Conservation (phyloP, 2,113 vertebrate genomes). For the Oplegnathus fasciatus region DNA sequence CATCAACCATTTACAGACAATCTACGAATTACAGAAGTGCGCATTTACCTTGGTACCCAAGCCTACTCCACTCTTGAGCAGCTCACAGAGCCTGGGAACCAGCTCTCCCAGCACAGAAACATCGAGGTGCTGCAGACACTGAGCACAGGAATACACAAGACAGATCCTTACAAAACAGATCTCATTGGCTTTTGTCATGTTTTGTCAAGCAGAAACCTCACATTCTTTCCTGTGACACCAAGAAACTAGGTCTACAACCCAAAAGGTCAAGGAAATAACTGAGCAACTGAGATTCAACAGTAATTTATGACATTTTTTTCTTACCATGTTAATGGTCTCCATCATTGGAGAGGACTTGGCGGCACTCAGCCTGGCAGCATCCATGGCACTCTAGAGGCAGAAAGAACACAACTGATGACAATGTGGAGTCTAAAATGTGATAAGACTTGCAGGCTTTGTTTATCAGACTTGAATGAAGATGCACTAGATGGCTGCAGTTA, state of each 20-base stretch:
- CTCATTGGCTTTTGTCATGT: neutral
- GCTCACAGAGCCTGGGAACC: conserved; percentile 93
- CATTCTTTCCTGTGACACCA: neutral
- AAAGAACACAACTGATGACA: neutral
- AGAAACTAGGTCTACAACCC: neutral
- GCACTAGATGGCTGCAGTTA: conserved; percentile 55
- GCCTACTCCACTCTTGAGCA: conserved; percentile 95
- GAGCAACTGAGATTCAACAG: neutral
- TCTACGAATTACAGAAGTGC: neutral
- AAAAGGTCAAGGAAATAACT: neutral
- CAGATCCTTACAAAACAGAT: neutral
- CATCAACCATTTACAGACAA: neutral
- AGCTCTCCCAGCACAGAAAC: conserved; percentile 93
- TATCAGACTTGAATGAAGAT: neutral
- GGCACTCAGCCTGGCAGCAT: conserved; percentile 95
- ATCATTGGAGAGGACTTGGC: conserved; percentile 99
- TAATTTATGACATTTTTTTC: conserved; percentile 13
- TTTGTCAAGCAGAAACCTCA: neutral
- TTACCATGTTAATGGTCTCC: conserved; percentile 98
- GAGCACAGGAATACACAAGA: conserved; percentile 49
- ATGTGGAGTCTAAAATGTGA: neutral
- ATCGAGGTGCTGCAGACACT: conserved; percentile 98
- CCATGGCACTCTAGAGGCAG: conserved; percentile 90
- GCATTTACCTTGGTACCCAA: conserved; percentile 94
- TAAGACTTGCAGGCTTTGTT: neutral